A percentile compares a stretch with the other conserved stretches of the same genome.
Evolutionary conservation across 2,888 invertebrate genomes (phyloP).

Genomic region (Leptopterna dolabrata): DNA sequence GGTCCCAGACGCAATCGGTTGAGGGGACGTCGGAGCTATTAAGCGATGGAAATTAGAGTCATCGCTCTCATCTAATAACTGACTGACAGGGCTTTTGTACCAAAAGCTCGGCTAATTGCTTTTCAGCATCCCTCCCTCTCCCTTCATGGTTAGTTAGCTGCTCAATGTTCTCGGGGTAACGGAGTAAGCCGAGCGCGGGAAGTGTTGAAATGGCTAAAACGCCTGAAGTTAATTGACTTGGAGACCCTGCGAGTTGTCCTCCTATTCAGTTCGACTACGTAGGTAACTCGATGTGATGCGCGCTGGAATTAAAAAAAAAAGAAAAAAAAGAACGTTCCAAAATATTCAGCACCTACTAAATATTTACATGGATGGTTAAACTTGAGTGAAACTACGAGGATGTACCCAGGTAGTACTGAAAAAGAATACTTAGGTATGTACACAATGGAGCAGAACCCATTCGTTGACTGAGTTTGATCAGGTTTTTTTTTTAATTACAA

Average conservation of each 20-base stretch:
- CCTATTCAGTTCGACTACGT: neutral
- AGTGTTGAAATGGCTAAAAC: neutral
- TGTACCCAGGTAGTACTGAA: too few species aligned
- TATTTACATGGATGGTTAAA: too few species aligned
- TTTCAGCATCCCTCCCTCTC: neutral
- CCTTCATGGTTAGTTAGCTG: neutral
- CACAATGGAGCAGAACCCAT: too few species aligned
- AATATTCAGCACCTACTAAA: too few species aligned
- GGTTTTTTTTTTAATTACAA: too few species aligned
- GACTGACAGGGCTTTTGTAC: constrained; percentile 30
- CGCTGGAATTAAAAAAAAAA: too few species aligned
- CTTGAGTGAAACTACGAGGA: too few species aligned
- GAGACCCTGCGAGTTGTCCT: neutral
- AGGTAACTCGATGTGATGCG: too few species aligned
- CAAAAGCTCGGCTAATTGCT: constrained; percentile 36
- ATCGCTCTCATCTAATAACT: constrained; percentile 43
- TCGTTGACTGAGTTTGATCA: too few species aligned
- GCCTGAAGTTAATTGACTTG: constrained; percentile 1
- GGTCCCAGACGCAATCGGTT: neutral
- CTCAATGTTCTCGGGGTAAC: neutral
- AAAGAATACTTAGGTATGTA: too few species aligned
- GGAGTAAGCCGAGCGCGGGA: neutral
- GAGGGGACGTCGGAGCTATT: constrained; percentile 27
- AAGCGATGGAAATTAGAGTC: constrained; percentile 46
- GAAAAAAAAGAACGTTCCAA: too few species aligned